Percentiles rank a stretch among this genome's conserved stretches.
Conservation (phyloP, 2,113 vertebrate genomes). For the Alosa alosa region DNA sequence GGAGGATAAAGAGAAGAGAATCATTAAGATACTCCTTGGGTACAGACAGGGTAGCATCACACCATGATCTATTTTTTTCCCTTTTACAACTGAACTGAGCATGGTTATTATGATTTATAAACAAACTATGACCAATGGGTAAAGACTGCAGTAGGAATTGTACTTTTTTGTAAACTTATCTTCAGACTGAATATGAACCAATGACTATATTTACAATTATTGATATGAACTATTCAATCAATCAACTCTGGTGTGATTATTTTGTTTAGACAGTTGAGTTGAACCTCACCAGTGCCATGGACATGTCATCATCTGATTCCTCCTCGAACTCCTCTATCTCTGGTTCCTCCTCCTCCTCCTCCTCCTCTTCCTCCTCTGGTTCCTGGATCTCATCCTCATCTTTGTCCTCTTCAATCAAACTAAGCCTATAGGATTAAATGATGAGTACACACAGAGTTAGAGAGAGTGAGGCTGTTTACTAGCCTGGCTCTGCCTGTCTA, state of each 20-base stretch:
- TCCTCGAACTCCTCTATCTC: conserved; percentile 61
- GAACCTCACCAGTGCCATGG: conserved; percentile 61
- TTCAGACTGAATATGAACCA: no score
- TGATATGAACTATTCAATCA: no score
- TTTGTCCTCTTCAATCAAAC: conserved; percentile 59
- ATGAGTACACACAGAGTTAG: background rate
- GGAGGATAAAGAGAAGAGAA: background rate
- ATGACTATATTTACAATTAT: no score
- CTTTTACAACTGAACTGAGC: background rate
- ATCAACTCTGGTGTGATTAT: background rate
- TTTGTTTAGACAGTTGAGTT: background rate
- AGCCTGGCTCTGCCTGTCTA: background rate
- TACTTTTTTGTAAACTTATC: no score
- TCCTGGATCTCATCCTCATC: conserved; percentile 37
- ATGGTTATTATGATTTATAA: background rate
- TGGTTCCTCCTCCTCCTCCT: conserved; percentile 10
- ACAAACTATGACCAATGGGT: no score
- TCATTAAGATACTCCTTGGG: background rate
- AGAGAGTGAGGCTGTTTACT: background rate
- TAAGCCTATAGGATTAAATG: conserved; percentile 54
- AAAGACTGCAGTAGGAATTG: no score
- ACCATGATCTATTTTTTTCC: background rate
- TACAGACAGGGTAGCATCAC: background rate
- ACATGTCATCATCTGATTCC: conserved; percentile 41
- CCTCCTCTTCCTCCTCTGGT: conserved; percentile 42